Evolutionary conservation across 1,140 invertebrate genomes (phyloP).

Genomic region (Apis cerana): DNA sequence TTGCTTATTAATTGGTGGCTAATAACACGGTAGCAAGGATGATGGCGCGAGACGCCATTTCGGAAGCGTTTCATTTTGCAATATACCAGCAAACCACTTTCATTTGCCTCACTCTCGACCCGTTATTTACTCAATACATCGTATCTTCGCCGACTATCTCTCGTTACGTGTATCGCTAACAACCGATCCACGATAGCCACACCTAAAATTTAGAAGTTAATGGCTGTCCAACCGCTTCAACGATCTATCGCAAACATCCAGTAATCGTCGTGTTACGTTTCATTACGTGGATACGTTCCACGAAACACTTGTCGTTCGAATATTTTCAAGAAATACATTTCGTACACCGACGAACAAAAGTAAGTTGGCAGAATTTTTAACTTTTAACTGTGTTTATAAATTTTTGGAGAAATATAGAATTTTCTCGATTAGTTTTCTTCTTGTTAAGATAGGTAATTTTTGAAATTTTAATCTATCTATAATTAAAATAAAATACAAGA

Average conservation of each 20-base stretch:
- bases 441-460: too few species aligned
- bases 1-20: background rate
- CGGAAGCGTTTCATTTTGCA: background rate
- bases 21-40: background rate
- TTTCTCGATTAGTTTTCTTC: too few species aligned
- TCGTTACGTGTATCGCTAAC: constrained; percentile 1
- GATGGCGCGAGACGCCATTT: background rate
- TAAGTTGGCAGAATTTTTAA: too few species aligned
- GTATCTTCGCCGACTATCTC: constrained; percentile 6
- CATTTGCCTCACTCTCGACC: background rate
- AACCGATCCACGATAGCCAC: background rate
- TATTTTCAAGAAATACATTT: background rate
- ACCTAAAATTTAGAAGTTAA: constrained; percentile 30
- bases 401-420: too few species aligned
- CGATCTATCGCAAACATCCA: background rate
- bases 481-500: too few species aligned
- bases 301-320: background rate
- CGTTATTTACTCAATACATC: background rate
- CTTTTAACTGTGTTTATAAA: too few species aligned
- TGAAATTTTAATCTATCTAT: too few species aligned
- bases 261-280: constrained; percentile 1
- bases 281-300: background rate
- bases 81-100: background rate
- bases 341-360: background rate
- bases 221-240: background rate